Evolutionary conservation across 1,140 invertebrate genomes (phyloP), one percentile per base, ranked within the genome.

Genomic region (Oppia nitens): DNA sequence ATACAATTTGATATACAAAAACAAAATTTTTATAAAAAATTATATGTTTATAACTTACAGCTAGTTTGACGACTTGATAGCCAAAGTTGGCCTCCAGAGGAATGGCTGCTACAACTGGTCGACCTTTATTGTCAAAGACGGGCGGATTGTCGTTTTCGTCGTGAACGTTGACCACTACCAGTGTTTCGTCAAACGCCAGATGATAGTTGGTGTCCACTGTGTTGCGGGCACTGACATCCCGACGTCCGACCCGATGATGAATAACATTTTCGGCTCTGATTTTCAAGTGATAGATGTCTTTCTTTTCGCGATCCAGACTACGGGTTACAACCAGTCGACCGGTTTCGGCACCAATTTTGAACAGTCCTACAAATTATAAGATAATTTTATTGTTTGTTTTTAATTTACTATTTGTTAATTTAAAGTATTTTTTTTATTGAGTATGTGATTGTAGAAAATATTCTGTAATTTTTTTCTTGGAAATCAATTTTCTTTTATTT

Each of bases 131-230:
- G 23, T 78, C 79, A 69, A 89, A 89, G 63, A 77, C 77, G 0
- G 85, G 85, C 2, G 80, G 70, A 68, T 88, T 87, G 66, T 89
- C 85, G 66, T 89, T 89, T 3, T 83, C 78, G 70, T 89, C 85
- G 29, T 79, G 78, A 47, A 89, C 79, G 64, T 79, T 77, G 3
- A 88, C 76, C 0, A 86, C 74, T 1, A 85, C 74, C 67, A 81
- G 80, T 0, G 82, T 76, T 70, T 81, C 79, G 65, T 81, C 80
- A 27, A 74, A 68, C 9, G 68, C 65, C n/a, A 67, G 47, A 53
- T 66, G 66, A 50, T 66, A 61, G 45, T 63, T 53, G 40, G 57
- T n/a, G 47, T 55, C 26, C 52, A 32, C 9, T 60, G 27, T 3
- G 59, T 11, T 20, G 21, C 26, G 47, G 20, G 28, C 29, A 3